Percentiles rank a stretch among this genome's conserved stretches.
Evolutionary conservation across 2,888 invertebrate genomes (phyloP).

Genomic region (Auanema sp.): DNA sequence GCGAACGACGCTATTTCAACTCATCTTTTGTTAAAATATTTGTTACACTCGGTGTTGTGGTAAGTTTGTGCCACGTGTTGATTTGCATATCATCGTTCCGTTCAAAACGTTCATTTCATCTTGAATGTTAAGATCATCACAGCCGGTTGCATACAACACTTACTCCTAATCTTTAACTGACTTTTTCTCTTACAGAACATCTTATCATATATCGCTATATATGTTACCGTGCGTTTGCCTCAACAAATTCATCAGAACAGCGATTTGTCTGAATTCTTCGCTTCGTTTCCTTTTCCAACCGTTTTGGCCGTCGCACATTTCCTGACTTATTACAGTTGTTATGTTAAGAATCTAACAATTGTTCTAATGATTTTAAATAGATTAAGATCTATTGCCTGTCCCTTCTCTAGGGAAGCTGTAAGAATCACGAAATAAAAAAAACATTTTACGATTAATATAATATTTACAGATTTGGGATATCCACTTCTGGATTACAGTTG

Average conservation of each 20-base stretch:
- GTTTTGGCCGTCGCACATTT: conserved; percentile 11
- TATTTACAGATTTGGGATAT: conserved; percentile 18
- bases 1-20: conserved; percentile 16
- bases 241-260: not conserved
- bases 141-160: not conserved
- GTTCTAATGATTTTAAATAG: conserved; percentile 16
- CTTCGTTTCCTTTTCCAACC: conserved; percentile 10
- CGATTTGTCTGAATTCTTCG: conserved; percentile 6
- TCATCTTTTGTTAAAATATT: conserved; percentile 17
- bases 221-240: conserved; percentile 10
- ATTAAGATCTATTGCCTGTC: conserved; percentile 18
- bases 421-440: not conserved
- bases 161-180: not conserved
- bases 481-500: conserved; percentile 18
- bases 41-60: conserved; percentile 16
- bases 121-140: not conserved
- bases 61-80: conserved; percentile 7
- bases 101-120: not conserved
- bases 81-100: too few relatives aligned
- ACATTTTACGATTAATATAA: not conserved
- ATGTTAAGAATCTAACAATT: conserved; percentile 15
- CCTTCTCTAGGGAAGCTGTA: conserved; percentile 20
- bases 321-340: conserved; percentile 13
- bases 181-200: conserved; percentile 10
- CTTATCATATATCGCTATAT: conserved; percentile 10